Percentiles rank a stretch among this genome's conserved stretches.
These are phyloP conservation scores for Pyrrhosoma nymphula DNA, from an alignment of 2,888 invertebrate species.

Conservation along the genomic window DNA sequence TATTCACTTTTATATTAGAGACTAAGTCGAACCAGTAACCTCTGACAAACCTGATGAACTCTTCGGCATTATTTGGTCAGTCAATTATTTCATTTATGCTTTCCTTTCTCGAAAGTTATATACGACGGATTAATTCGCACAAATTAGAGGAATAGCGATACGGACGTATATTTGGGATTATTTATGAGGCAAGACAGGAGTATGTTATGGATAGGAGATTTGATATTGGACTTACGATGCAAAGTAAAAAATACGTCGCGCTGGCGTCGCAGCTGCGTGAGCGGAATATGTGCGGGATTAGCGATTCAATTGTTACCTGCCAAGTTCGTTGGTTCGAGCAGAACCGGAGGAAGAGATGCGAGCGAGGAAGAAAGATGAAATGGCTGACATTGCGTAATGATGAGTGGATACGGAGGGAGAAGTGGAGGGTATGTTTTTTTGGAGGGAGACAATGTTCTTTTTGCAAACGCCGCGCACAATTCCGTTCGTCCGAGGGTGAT, in stretches of 20 bases:
- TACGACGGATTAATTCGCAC: too few relatives aligned
- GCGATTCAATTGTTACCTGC: neutral
- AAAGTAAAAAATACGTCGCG: neutral
- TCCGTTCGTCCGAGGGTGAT: neutral
- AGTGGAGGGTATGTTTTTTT: neutral
- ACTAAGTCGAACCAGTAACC: too few relatives aligned
- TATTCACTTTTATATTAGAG: too few relatives aligned
- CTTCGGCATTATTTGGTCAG: too few relatives aligned
- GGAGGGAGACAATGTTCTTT: neutral
- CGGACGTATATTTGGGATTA: neutral
- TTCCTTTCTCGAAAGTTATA: too few relatives aligned
- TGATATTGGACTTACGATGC: neutral
- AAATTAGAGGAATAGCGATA: neutral
- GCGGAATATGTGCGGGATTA: constrained; percentile 22
- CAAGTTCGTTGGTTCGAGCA: neutral
- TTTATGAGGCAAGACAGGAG: neutral
- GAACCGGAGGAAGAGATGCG: neutral
- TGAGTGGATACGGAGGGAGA: neutral
- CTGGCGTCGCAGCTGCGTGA: neutral
- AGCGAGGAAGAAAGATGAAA: neutral
- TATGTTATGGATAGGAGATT: neutral
- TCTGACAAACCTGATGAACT: too few relatives aligned
- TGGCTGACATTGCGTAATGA: constrained; percentile 23
- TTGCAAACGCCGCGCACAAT: neutral
- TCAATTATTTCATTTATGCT: neutral